Conservation (phyloP, 2,888 invertebrate species). For the Epinotia brunnichana region DNA sequence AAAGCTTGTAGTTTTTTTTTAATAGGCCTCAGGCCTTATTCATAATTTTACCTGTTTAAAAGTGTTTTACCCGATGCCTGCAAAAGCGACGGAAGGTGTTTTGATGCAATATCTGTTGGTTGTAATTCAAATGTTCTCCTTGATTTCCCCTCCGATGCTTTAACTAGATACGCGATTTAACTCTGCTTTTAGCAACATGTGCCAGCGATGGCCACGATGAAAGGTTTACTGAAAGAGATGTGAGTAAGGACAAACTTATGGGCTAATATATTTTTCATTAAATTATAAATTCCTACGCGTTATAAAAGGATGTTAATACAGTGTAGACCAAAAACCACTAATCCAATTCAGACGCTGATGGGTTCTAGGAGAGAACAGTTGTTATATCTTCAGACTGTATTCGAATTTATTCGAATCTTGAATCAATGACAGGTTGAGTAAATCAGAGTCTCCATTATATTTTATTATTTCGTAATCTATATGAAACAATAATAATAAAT, state of each 20-base stretch:
- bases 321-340: not conserved
- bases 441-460: not conserved
- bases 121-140: not conserved
- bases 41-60: constrained; percentile 22
- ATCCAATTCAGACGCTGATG: not conserved
- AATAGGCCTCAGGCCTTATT: not conserved
- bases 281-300: not conserved
- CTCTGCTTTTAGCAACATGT: not conserved
- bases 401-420: constrained; percentile 19
- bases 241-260: constrained; percentile 28
- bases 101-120: not conserved
- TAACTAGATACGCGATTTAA: not conserved
- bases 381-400: constrained; percentile 1
- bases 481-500: too few species aligned
- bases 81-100: not conserved
- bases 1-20: not conserved
- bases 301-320: constrained; percentile 16
- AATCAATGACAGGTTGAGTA: constrained; percentile 21
- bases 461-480: not conserved
- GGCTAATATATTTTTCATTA: constrained; percentile 1
- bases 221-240: constrained; percentile 28
- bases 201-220: constrained; percentile 7
- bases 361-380: not conserved
- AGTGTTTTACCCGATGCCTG: constrained; percentile 9
- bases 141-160: constrained; percentile 1